Base-by-base conservation (phyloP, 2,113 vertebrate genomes). In the Callocephalon fimbriatum region DNA sequence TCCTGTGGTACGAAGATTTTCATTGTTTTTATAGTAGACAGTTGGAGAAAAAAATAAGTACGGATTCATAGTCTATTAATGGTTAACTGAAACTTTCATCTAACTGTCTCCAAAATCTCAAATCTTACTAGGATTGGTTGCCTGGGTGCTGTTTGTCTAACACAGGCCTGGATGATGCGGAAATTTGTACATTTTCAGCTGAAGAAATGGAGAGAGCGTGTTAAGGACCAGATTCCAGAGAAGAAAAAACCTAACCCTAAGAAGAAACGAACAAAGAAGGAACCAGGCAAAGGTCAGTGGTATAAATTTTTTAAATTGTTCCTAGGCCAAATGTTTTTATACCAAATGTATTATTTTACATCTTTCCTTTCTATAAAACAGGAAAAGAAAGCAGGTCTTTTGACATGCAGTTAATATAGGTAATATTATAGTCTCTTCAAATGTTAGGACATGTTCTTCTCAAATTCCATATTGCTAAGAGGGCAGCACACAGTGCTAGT, bases 121-220 rank as follows among this genome's bases (percentile, higher is more conserved):
- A 71, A 54, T 50, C 32, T 80, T 47, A 40, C 27, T 80, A 99
- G 99, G 97, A 98, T 99, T 98, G 98, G 98, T 47, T 99, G 98
- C 91, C 97, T 99, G 91, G 98, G 98, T 86, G 98, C 98, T 56
- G 98, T 99, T 91, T 99, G 98, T 95, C 97, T 99, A 94, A 99
- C 98, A 16, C 98, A 99, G 96, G 98, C 98, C 74, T 99, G 99
- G 99, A 99, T 99, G 98, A 99, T 99, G 98, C 99, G 98, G 98
- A 99, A 98, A 95, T 98, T 98, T 95, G 98, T 99, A 88, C 98
- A 98, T 97, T 99, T 99, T 94, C 98, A 99, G 87, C 95, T 99
- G 90, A 99, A 99, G 95, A 99, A 98, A 95, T 99, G 98, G 98
- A 96, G 98, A 86, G 98, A 99, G 77, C 98, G 98, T 96, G 98